These are phyloP conservation scores for Epinephelus awoara DNA, from an alignment of 2,797 vertebrate species.

Conservation along the genomic window DNA sequence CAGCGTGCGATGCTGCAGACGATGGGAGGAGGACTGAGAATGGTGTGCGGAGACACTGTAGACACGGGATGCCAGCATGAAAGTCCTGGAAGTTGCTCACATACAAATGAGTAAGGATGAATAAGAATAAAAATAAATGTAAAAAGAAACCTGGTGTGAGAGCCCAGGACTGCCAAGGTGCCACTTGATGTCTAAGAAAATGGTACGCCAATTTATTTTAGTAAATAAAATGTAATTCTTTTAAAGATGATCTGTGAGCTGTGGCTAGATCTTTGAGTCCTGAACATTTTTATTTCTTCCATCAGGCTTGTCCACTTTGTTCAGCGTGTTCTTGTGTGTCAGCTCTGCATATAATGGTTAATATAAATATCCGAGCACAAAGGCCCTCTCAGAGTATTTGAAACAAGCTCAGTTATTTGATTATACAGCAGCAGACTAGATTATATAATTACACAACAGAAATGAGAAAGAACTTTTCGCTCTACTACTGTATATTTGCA, in stretches of 20 bases:
- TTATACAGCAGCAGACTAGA: slow-evolving; percentile 43
- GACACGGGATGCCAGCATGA: slow-evolving; percentile 20
- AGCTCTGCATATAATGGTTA: slow-evolving; percentile 22
- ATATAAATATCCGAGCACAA: slow-evolving; percentile 59
- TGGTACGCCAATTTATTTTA: slow-evolving; percentile 13
- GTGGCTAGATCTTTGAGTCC: slow-evolving; percentile 15
- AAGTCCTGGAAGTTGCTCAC: slow-evolving; percentile 34
- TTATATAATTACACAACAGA: slow-evolving; percentile 56
- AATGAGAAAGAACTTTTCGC: slow-evolving; percentile 39
- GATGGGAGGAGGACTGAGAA: slow-evolving; percentile 13
- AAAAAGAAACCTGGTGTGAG: slow-evolving; percentile 2
- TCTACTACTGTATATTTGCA: slow-evolving; percentile 51
- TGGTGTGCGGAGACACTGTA: neutral
- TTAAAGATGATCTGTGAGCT: slow-evolving; percentile 7
- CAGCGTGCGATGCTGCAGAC: slow-evolving; percentile 41
- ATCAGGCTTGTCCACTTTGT: slow-evolving; percentile 26
- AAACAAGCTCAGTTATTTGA: slow-evolving; percentile 54
- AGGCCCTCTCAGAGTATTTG: slow-evolving; percentile 38
- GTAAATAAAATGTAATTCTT: slow-evolving; percentile 21
- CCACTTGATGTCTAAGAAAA: slow-evolving; percentile 36
- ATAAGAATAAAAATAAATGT: slow-evolving; percentile 21
- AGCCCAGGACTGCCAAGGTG: slow-evolving; percentile 24
- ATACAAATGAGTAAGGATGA: slow-evolving; percentile 18
- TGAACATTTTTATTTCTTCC: slow-evolving; percentile 32
- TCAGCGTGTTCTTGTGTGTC: slow-evolving; percentile 46